Percentiles rank a stretch among this genome's conserved stretches.
phyloP scores from a whole-genome alignment of 2,888 invertebrate species.

The Lamellibrachia satsuma region DNA sequence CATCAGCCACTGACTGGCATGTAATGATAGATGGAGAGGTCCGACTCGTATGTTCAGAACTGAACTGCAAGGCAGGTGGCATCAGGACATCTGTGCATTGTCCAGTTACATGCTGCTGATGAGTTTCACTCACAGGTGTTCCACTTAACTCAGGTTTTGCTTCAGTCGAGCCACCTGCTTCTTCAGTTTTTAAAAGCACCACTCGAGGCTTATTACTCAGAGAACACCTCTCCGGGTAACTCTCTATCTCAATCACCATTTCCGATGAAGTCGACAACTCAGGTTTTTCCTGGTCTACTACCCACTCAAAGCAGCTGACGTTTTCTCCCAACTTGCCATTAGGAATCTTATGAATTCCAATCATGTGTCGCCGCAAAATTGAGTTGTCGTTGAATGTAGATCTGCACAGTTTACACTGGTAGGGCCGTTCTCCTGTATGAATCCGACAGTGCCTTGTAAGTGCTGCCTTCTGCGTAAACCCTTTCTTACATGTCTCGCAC shows the following conservation, averaged over 20 bases:
- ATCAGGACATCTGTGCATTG: neutral
- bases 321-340: neutral
- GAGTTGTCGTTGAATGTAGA: slow-evolving; percentile 32
- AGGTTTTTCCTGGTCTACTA: neutral
- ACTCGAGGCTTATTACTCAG: neutral
- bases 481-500: slow-evolving; percentile 31
- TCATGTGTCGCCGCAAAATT: slow-evolving; percentile 32
- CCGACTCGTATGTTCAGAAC: neutral
- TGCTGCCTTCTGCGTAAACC: slow-evolving; percentile 32
- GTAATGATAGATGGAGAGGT: neutral
- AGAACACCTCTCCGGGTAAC: neutral
- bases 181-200: neutral
- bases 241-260: neutral
- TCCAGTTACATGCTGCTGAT: neutral
- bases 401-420: slow-evolving; percentile 30
- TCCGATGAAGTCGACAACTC: neutral
- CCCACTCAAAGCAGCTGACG: neutral
- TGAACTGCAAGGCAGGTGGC: neutral
- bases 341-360: slow-evolving; percentile 32
- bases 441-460: slow-evolving; percentile 28
- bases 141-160: neutral
- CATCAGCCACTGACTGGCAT: neutral
- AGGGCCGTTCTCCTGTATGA: slow-evolving; percentile 29
- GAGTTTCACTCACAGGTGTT: neutral
- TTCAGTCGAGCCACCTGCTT: neutral